phyloP scores from a whole-genome alignment of 2,888 invertebrate genomes.

The Drosophila infuscata region DNA sequence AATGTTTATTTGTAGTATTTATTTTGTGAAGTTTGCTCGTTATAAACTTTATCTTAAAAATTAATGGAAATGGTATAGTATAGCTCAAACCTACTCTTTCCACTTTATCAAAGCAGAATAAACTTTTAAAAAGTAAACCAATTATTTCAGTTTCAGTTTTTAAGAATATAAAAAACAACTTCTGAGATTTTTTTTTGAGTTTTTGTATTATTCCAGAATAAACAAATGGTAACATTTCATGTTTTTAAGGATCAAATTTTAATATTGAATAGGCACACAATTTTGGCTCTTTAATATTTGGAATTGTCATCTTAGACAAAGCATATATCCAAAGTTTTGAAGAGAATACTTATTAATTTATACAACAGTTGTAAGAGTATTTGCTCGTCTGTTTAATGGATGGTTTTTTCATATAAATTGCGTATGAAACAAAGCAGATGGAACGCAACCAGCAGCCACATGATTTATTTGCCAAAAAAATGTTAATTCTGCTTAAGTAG shows the following conservation, averaged over 20 bases:
- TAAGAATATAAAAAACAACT: neutral
- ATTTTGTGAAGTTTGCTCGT: neutral
- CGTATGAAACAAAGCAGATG: constrained; percentile 53
- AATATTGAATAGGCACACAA: neutral
- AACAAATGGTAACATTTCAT: neutral
- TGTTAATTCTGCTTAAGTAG: constrained; percentile 54
- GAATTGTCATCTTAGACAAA: neutral
- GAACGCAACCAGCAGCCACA: constrained; percentile 55
- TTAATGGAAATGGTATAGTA: neutral
- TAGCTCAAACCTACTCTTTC: neutral
- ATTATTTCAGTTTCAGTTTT: neutral
- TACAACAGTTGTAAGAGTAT: constrained; percentile 2
- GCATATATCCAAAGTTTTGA: neutral
- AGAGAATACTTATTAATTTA: neutral
- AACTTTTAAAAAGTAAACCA: neutral
- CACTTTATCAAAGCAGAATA: neutral
- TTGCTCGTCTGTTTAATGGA: constrained; percentile 1
- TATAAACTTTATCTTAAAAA: neutral
- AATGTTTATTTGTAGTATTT: neutral
- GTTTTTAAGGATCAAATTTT: neutral
- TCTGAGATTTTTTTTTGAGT: neutral
- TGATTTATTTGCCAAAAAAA: constrained; percentile 70
- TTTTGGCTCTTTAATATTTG: neutral
- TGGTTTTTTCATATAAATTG: constrained; percentile 62
- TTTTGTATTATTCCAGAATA: no score